These are phyloP conservation scores for Mesochorus sp. DNA, from an alignment of 2,888 invertebrate species.

Conservation along the genomic window DNA sequence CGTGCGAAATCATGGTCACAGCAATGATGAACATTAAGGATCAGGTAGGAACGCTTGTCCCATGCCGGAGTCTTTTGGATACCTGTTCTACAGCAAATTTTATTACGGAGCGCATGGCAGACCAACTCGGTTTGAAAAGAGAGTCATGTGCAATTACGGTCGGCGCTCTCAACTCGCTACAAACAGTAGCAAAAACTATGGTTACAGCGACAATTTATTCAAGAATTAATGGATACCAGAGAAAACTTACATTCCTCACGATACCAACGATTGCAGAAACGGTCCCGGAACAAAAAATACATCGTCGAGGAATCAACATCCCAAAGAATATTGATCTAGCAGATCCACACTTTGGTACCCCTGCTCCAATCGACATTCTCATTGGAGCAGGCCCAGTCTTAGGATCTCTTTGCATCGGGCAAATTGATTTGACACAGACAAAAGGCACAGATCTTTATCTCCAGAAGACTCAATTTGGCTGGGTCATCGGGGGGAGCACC, in stretches of 20 bases:
- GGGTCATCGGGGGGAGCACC: neutral
- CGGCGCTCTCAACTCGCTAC: neutral
- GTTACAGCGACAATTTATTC: neutral
- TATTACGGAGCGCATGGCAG: conserved; percentile 11
- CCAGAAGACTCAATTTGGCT: conserved; percentile 9
- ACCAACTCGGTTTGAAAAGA: neutral
- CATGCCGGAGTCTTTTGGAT: conserved; percentile 5
- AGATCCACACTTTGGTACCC: neutral
- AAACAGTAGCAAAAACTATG: neutral
- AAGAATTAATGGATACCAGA: neutral
- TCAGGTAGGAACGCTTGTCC: neutral
- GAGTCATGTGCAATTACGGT: neutral
- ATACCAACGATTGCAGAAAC: neutral
- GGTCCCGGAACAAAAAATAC: neutral
- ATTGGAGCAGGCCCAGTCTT: neutral
- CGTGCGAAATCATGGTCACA: conserved; percentile 8
- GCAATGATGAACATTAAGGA: conserved; percentile 17
- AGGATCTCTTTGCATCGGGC: neutral
- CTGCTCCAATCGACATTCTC: neutral
- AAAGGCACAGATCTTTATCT: neutral
- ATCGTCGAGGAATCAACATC: neutral
- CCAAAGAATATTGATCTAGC: neutral
- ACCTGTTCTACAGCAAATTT: conserved; percentile 26
- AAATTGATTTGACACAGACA: neutral
- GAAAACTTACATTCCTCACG: neutral